phyloP scores from a whole-genome alignment of 2,888 invertebrate genomes.

The Agonopterix alstromeriana region DNA sequence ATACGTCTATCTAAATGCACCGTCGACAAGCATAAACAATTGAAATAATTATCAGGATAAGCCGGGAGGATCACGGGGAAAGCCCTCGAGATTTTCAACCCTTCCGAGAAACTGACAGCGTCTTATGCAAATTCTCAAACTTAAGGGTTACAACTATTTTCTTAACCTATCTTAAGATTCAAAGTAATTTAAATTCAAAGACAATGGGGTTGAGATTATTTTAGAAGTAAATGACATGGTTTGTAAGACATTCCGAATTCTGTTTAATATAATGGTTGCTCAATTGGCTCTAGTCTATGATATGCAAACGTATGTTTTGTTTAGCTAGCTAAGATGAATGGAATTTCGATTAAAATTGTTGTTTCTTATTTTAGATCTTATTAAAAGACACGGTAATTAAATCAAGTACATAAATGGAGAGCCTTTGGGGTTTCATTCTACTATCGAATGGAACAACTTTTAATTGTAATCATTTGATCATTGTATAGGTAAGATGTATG shows the following conservation, averaged over 20 bases:
- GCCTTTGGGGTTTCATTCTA: too few species aligned
- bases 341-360: too few species aligned
- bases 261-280: slow-evolving; percentile 48
- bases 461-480: too few species aligned
- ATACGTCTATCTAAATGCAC: slow-evolving; percentile 73
- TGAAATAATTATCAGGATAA: slow-evolving; percentile 77
- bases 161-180: slow-evolving; percentile 6
- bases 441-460: too few species aligned
- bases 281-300: slow-evolving; percentile 62
- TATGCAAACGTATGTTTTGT: slow-evolving; percentile 55
- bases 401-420: too few species aligned
- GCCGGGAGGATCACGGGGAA: slow-evolving; percentile 61
- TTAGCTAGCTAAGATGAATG: slow-evolving; percentile 9
- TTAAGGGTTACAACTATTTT: slow-evolving; percentile 31
- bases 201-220: slow-evolving; percentile 2
- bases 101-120: slow-evolving; percentile 68
- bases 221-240: slow-evolving; percentile 8
- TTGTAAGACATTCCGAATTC: slow-evolving; percentile 19
- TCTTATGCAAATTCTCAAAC: slow-evolving; percentile 74
- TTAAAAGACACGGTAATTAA: too few species aligned
- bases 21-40: slow-evolving; percentile 76
- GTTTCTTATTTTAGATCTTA: too few species aligned
- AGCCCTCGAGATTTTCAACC: slow-evolving; percentile 71
- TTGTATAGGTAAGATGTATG: too few species aligned
- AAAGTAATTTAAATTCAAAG: slow-evolving; percentile 15